A percentile compares a stretch with the other conserved stretches of the same genome.
phyloP scores from a whole-genome alignment of 2,797 vertebrate genomes.

The Phataginus tetradactyla region DNA sequence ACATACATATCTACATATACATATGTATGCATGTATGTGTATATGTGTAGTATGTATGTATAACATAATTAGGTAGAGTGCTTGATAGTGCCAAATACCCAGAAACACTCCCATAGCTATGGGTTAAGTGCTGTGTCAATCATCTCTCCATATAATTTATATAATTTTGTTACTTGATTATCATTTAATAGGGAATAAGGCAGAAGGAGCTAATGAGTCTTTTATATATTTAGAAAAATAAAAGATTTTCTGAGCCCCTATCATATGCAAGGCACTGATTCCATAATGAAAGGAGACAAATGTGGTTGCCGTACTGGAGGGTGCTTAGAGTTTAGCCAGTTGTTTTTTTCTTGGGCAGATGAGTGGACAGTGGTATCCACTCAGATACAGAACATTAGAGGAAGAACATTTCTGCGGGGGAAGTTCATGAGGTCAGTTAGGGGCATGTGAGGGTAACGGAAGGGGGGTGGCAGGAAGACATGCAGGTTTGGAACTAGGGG shows the following conservation, averaged over 20 bases:
- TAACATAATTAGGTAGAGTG: not conserved
- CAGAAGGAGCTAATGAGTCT: not conserved
- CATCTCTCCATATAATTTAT: not conserved
- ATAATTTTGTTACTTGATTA: not conserved
- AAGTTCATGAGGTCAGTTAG: not conserved
- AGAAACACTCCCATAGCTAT: not conserved
- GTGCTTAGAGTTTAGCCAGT: not conserved
- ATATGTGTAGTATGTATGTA: too few relatives aligned
- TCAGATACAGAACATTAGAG: not conserved
- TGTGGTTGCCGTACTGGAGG: fast-evolving
- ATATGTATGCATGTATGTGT: not conserved
- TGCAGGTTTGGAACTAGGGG: not conserved
- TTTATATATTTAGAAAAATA: not conserved
- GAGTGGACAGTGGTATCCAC: not conserved
- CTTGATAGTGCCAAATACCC: not conserved
- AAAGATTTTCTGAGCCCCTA: not conserved
- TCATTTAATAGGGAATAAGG: not conserved
- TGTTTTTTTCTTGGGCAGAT: too few relatives aligned
- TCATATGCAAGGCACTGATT: not conserved
- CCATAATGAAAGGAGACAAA: not conserved
- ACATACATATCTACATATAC: not conserved
- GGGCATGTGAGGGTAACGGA: not conserved
- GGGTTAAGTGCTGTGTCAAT: not conserved
- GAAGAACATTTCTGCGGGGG: not conserved
- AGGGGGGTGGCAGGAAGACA: not conserved